Evolutionary conservation across 2,888 invertebrate species (phyloP), one percentile per base, ranked within the genome.

Genomic region (Eugnorisma glareosa): DNA sequence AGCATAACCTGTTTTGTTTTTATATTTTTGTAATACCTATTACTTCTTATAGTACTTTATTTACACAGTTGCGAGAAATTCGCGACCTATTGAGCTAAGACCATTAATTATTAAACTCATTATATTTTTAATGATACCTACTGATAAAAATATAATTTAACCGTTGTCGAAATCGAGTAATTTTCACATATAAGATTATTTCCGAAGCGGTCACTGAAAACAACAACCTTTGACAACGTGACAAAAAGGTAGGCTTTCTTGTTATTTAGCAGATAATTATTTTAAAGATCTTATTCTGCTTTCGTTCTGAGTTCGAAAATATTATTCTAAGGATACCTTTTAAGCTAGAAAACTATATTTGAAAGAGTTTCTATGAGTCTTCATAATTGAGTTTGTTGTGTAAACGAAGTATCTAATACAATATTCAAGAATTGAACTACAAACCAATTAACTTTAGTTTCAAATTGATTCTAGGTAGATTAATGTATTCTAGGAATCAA

Each of bases 21-120:
- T 67, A 73, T n/a, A 1, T 63, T 57, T 57, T 74, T 48, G 11
- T 24, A 54, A 11, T 43, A 18, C 15, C 59, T 13, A 61, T 10
- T 35, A 35, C 18, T 54, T 48, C 13, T 18, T 31, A 43, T 7
- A n/a, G n/a, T n/a, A 43, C 28, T 51, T 28, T 64, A 28, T 75
- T 28, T 78, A 78, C 51, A 79, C 69, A 80, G 75, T 4, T 75
- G 81, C 18, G 4, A 31, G 5, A 31, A 63, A 54, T 69, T 68
- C 8, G 43, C 54, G 35, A 66, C 8, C 59, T 18, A 18, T 31
- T 73, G 24, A 72, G 0, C 24, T 40, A 21, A 31, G 40, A 43
- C 6, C 2, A 31, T 40, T 64, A 54, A 54, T 63, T 31, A 37
- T 73, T 5, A 31, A 64, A 81, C 24, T 81, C 1, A 40, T 43